Evolutionary conservation across 2,797 vertebrate species (phyloP).

Genomic region (Propithecus perrieri): DNA sequence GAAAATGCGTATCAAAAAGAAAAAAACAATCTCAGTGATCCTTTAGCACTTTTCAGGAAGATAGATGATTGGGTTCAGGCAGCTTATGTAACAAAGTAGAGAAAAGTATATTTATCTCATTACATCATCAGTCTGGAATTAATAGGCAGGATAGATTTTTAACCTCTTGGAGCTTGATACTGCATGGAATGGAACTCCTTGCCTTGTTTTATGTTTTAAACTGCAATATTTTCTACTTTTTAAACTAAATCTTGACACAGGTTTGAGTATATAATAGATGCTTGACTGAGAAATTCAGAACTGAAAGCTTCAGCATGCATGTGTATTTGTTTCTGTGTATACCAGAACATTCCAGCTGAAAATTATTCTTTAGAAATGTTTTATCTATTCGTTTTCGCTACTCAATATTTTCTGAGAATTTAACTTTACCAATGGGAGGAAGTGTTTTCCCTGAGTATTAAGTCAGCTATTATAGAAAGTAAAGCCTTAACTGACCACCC

Average conservation of each 20-base stretch:
- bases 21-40: slow-evolving; percentile 28
- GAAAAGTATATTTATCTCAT: slow-evolving; percentile 41
- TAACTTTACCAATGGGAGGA: neutral
- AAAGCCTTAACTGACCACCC: neutral
- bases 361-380: slow-evolving; percentile 35
- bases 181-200: neutral
- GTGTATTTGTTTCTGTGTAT: neutral
- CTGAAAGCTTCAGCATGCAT: neutral
- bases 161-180: neutral
- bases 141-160: slow-evolving; percentile 2
- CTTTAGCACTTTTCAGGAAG: slow-evolving; percentile 41
- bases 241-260: slow-evolving; percentile 13
- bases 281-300: neutral
- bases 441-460: neutral
- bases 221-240: slow-evolving; percentile 46
- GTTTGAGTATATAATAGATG: neutral
- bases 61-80: slow-evolving; percentile 16
- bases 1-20: slow-evolving; percentile 62
- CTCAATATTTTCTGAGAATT: neutral
- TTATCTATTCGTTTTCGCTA: neutral
- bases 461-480: neutral
- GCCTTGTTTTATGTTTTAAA: slow-evolving; percentile 57
- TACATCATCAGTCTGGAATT: slow-evolving; percentile 28
- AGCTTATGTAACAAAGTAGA: neutral
- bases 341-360: neutral